Evolutionary conservation across 2,888 invertebrate species (phyloP), one percentile per base, ranked within the genome.

Genomic region (Elmis aenea): DNA sequence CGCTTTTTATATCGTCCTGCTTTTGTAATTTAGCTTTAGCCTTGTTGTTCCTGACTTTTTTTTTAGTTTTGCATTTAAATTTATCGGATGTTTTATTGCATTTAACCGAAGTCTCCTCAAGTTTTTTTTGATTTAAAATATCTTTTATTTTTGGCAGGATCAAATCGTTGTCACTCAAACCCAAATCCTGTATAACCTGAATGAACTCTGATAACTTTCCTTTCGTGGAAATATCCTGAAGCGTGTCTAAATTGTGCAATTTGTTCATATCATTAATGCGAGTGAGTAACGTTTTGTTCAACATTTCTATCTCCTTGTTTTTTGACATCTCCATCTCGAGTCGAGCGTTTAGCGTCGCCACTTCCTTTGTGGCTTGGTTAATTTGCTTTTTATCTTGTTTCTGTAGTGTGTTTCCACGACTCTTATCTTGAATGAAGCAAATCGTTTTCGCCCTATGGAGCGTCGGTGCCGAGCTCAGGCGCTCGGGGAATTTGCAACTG

Each of bases 301-400:
- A 59, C 48, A 74, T 73, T 54, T 81, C 81, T 1, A 77, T 72
- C 58, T 79, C 75, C 45, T 75, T 73, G n/a, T 81, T 69, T 47
- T 76, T 72, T 1, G 71, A 68, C 20, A 75, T 76, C 62, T 82
- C 81, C 23, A 75, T 74, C 42, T 76, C 74, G 2, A 81, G 58
- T 61, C 79, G 75, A 34, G 75, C 73, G 53, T 79, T 77, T 10
- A 81, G 56, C 33, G 58, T 54, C 18, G 21, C 25, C 9, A 46
- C 12, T 21, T 45, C 33, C 20, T 39, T 38, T 37, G 42, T 45
- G 25, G 34, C 33, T 13, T 31, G 26, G 5, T 13, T n/a, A 5
- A 42, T n/a, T 14, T 28, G 21, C 20, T 34, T 38, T 29, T 42
- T 35, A 5, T 13, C 16, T n/a, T 33, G 16, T 22, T 40, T 37